Evolutionary conservation across 2,888 invertebrate species (phyloP).

Genomic region (Silvanus unidentatus): DNA sequence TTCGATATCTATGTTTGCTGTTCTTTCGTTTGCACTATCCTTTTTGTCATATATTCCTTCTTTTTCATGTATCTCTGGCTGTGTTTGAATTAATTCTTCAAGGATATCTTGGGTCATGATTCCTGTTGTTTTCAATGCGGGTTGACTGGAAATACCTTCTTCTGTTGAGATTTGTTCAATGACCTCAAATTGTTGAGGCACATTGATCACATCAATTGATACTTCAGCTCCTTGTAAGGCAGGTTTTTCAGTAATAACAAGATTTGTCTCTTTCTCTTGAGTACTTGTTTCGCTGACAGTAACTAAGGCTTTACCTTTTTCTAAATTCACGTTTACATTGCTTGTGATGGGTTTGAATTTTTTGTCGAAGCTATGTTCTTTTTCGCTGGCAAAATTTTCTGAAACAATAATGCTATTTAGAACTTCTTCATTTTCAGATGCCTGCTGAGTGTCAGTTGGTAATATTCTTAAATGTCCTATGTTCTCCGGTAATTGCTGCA

Average conservation of each 20-base stretch:
- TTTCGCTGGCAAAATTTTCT: conserved; percentile 48
- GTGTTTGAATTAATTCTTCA: conserved; percentile 36
- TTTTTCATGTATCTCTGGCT: conserved; percentile 38
- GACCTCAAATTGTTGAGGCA: conserved; percentile 20
- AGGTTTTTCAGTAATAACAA: conserved; percentile 12
- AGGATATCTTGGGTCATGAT: conserved; percentile 33
- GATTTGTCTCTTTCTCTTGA: conserved; percentile 31
- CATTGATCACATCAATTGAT: conserved; percentile 2
- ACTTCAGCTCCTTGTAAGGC: conserved; percentile 36
- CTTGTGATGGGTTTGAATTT: conserved; percentile 48
- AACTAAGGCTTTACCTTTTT: conserved; percentile 49
- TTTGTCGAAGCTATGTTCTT: conserved; percentile 47
- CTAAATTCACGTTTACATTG: conserved; percentile 46
- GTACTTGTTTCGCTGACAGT: conserved; percentile 36
- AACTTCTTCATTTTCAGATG: conserved; percentile 44
- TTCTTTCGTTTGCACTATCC: conserved; percentile 30
- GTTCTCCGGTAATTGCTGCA: conserved; percentile 32
- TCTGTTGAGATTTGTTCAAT: conserved; percentile 14
- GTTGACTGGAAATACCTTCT: conserved; percentile 14
- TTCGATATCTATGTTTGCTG: conserved; percentile 45
- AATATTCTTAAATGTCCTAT: conserved; percentile 25
- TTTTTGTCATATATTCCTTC: conserved; percentile 29
- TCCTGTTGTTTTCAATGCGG: too few species aligned
- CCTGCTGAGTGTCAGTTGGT: conserved; percentile 33
- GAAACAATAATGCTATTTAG: conserved; percentile 48